Base-by-base conservation (phyloP, 2,888 invertebrate genomes). In the Phengaris arion region DNA sequence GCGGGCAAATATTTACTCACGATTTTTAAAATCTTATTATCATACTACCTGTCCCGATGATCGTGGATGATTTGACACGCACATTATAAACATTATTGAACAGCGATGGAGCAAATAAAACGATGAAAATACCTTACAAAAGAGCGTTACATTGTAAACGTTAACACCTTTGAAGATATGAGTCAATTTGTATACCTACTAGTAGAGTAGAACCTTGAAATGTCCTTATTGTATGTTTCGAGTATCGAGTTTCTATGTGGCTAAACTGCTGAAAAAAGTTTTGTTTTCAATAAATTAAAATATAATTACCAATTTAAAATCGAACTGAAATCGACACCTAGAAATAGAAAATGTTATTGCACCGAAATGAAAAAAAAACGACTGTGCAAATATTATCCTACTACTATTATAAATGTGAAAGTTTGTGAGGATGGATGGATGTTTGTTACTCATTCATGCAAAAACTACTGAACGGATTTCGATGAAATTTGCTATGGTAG, bases 1-100 rank as follows among this genome's bases (percentile, higher is more conserved):
- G 86, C 88, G 84, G 87, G 89, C 93, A 92, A 93, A 93, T 93
- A 93, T 93, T 93, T 92, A 92, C 91, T 89, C 91, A 92, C 92
- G 92, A 91, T 90, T 92, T 92, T 90, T 84, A 89, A 91, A 92
- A 89, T 89, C 89, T 90, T 89, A 89, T 91, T 89, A 90, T 88
- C 89, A 85, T 88, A 91, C 88, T 87, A 88, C 87, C 85, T 77
- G 77, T 79, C 77, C 77, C 51, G 74, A 72, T 70, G 74, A 46
- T 13, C 73, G 69, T 48, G 76, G 59, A 76, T 76, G 74, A 78
- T 77, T 76, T 74, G 73, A 76, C 74, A 77, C 75, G 76, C 76
- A 69, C 55, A 75, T 79, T 76, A 68, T 35, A 59, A 51, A 48
- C 74, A 51, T 64, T 74, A 45, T 55, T 54, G 52, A 54, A 52